phyloP scores from a whole-genome alignment of 2,888 invertebrate genomes.

The Chymomyza procnemis region DNA sequence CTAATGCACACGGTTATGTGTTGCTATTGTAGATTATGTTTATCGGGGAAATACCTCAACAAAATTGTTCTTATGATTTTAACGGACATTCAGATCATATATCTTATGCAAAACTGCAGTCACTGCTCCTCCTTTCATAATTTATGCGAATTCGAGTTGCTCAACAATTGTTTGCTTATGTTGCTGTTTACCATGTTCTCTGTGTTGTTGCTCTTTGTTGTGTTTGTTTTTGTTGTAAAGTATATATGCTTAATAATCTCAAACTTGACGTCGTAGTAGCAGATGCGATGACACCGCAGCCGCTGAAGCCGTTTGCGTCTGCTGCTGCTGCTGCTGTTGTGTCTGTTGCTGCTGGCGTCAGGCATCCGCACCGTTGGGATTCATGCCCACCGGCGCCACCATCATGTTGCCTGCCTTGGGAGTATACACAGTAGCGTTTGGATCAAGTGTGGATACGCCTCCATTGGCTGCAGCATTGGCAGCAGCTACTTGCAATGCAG shows the following conservation, averaged over 20 bases:
- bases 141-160: constrained; percentile 22
- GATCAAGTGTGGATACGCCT: constrained; percentile 84
- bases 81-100: constrained; percentile 60
- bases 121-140: not conserved
- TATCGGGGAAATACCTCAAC: constrained; percentile 26
- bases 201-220: constrained; percentile 34
- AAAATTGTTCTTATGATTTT: constrained; percentile 62
- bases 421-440: constrained; percentile 94
- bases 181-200: constrained; percentile 15
- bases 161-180: constrained; percentile 1
- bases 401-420: constrained; percentile 84
- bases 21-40: constrained; percentile 21
- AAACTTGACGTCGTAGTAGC: constrained; percentile 76
- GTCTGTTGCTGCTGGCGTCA: constrained; percentile 66
- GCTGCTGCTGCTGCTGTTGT: constrained; percentile 47
- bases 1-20: not conserved
- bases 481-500: constrained; percentile 60
- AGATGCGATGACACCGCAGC: constrained; percentile 56
- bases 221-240: no score
- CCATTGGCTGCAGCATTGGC: constrained; percentile 44
- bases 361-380: constrained; percentile 66
- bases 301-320: constrained; percentile 32
- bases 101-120: not conserved
- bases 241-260: constrained; percentile 74
- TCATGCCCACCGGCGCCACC: constrained; percentile 68